These are phyloP conservation scores for Catajapyx aquilonaris DNA, from an alignment of 1,140 invertebrate genomes.

Conservation along the genomic window DNA sequence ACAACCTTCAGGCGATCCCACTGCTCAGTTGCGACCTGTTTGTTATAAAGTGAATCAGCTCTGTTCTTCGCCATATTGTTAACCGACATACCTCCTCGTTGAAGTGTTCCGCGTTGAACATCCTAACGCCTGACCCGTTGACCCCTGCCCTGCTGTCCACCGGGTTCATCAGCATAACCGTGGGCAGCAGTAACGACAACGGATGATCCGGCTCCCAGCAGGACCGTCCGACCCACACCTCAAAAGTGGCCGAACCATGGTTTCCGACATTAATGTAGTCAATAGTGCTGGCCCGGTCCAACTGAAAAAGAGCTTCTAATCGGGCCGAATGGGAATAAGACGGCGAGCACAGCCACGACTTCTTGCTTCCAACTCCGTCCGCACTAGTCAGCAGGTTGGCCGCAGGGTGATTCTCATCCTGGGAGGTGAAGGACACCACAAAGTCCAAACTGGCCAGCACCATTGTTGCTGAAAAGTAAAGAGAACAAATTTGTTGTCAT, in stretches of 20 bases:
- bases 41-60: too few species aligned
- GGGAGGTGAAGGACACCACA: too few species aligned
- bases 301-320: background rate
- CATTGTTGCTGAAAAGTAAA: too few species aligned
- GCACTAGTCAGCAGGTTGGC: background rate
- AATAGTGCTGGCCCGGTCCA: background rate
- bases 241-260: background rate
- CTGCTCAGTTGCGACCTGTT: too few species aligned
- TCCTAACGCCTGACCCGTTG: background rate
- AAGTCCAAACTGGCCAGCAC: too few species aligned
- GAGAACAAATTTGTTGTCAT: too few species aligned
- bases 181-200: background rate
- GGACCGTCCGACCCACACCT: background rate
- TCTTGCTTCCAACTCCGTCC: background rate
- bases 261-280: background rate
- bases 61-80: too few species aligned
- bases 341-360: background rate
- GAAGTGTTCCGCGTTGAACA: background rate
- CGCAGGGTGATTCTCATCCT: background rate
- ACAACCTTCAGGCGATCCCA: background rate
- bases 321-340: background rate
- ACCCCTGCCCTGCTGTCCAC: background rate
- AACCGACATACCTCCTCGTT: too few species aligned
- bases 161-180: background rate
- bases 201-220: background rate